Base-by-base conservation (phyloP, 2,113 vertebrate genomes). In the Rhinogobius similis region DNA sequence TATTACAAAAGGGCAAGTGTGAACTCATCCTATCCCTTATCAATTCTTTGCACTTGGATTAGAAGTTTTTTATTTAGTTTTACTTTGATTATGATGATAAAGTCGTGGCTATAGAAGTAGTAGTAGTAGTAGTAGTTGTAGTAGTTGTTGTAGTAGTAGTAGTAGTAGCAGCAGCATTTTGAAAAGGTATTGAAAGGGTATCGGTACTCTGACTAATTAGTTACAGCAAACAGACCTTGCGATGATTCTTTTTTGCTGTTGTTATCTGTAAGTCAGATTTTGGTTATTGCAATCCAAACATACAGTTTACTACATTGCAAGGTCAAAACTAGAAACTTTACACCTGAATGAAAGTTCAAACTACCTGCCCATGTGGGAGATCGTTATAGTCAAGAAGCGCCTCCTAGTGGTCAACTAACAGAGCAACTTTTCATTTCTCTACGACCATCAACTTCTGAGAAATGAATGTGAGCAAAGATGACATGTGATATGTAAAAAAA, bases 181-280 rank as follows among this genome's bases (percentile, higher is more conserved):
- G 38, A 18, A 0, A 27, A 21, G 43, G n/a, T 23, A 52, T 43
- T 67, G 75, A 46, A 83, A 79, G 77, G 52, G 68, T 52, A 74
- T 36, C 62, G 72, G 39, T 46, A 46, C 43, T 46, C 43, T 18
- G 43, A 16, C 43, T 46, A 41, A 13, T 1, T 46, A 46, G 43
- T 46, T 46, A 46, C 14, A 29, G 29, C 29, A 29, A 29, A 29
- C 29, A 29, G 29, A 29, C 29, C 5, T 29, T 29, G 29, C 5
- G n/a, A n/a, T n/a, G n/a, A n/a, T n/a, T n/a, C n/a, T 32, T 7
- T 36, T 36, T 36, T 8, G 9, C 32, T 2, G 32, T 11, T 41
- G 39, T 41, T 41, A 4, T 41, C 3, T 41, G 1, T 13, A 3
- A 13, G 12, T 41, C 39, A 41, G 13, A 41, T 41, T 41, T 41